Conservation (phyloP, 2,113 vertebrate genomes). For the Gasterosteus aculeatus region DNA sequence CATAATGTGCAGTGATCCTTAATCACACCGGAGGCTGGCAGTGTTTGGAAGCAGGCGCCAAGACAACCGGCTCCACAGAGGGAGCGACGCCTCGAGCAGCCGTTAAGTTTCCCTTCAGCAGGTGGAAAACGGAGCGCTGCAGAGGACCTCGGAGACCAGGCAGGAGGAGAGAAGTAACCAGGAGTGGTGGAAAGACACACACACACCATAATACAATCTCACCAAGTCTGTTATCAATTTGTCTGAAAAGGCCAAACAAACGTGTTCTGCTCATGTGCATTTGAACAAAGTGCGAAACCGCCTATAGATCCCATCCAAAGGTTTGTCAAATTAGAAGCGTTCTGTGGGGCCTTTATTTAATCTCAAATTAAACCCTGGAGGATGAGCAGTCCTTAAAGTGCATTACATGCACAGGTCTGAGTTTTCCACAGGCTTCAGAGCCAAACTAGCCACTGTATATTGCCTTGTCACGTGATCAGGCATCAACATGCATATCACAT, state of each 20-base stretch:
- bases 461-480: no score
- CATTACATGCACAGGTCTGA: background rate
- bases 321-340: background rate
- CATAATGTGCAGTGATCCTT: background rate
- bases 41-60: constrained; percentile 33
- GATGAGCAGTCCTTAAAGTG: background rate
- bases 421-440: no score
- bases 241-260: background rate
- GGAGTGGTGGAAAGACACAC: constrained; percentile 29
- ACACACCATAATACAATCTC: background rate
- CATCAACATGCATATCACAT: no score
- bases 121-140: constrained; percentile 41
- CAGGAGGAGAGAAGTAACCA: constrained; percentile 1
- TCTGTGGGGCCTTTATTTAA: background rate
- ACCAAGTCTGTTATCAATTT: background rate
- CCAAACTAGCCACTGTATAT: no score
- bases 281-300: background rate
- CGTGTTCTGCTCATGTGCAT: background rate
- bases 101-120: constrained; percentile 39
- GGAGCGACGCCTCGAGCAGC: constrained; percentile 6
- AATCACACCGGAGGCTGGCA: background rate
- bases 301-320: background rate
- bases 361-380: background rate
- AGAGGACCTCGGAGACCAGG: constrained; percentile 33
- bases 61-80: constrained; percentile 50